Base-by-base conservation (phyloP, 2,797 vertebrate species). In the Alfaro cultratus region DNA sequence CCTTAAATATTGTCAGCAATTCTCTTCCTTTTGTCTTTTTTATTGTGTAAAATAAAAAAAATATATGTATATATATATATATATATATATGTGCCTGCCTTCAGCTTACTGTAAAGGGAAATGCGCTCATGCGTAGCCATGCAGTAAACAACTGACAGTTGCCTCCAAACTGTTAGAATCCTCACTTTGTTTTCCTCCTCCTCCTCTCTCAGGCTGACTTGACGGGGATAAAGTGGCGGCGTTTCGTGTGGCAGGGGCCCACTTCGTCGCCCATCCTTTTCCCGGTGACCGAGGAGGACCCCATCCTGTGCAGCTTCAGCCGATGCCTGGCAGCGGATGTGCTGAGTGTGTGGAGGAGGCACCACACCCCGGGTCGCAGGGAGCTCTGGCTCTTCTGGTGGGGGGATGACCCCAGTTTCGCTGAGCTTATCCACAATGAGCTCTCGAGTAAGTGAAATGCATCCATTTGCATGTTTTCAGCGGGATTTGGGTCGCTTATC, bases 341-440 rank as follows among this genome's bases (percentile, higher is more conserved):
- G 85, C 95, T 99, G 92, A 98, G 98, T 18, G 99, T 99, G 83
- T 99, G 99, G 99, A 96, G 98, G 74, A 94, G 99, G 80, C 98
- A 99, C 95, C 97, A 97, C 95, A 96, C 96, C 78, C 98, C 97
- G 0, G 99, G 98, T 78, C 97, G 98, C 81, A 96, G 98, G 82
- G 98, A 99, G 91, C 97, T 99, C 79, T 99, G 98, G 99, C 97
- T 99, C 87, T 99, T 99, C 95, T 99, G 99, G 99, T 99, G 99
- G 99, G 98, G 99, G 49, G 98, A 99, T 80, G 98, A 99, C 94
- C 99, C 98, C 88, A 99, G 96, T 94, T 99, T 99, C 82, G 96
- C 97, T 4, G 98, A 99, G 86, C 97, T 99, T 79, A 99, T 99
- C 93, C 99, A 99, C 87, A 98, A 98, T 88, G 98, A 99, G 77